Evolutionary conservation across 2,888 invertebrate genomes (phyloP).

Genomic region (Ptilodon capucinus): DNA sequence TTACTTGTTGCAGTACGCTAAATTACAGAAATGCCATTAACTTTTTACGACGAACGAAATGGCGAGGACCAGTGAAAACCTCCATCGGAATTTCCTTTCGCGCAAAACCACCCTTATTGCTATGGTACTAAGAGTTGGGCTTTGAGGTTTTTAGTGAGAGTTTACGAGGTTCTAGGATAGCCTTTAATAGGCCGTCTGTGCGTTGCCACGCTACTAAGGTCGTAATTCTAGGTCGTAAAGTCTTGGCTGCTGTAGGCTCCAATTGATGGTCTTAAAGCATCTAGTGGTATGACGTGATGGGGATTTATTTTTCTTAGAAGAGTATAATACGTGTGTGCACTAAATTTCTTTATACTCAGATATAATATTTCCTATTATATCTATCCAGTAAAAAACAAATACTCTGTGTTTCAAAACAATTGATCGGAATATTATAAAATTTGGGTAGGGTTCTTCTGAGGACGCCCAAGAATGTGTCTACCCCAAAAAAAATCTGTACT

Average conservation of each 20-base stretch:
- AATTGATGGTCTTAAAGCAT: slow-evolving; percentile 36
- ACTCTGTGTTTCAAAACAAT: no score
- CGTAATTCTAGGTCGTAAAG: slow-evolving; percentile 71
- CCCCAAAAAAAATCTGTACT: no score
- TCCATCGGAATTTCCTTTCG: slow-evolving; percentile 36
- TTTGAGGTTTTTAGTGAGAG: slow-evolving; percentile 28
- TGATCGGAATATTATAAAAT: no score
- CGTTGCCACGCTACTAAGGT: slow-evolving; percentile 55
- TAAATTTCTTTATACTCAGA: no score
- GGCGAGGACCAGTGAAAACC: slow-evolving; percentile 55
- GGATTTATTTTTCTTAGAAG: slow-evolving; percentile 11
- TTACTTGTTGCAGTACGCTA: slow-evolving; percentile 71
- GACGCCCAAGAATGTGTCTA: no score
- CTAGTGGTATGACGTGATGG: slow-evolving; percentile 31
- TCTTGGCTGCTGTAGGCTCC: slow-evolving; percentile 50
- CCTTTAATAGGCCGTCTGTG: slow-evolving; percentile 70
- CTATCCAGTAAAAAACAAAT: no score
- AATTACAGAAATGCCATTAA: slow-evolving; percentile 70
- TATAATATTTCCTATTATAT: no score
- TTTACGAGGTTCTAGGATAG: slow-evolving; percentile 68
- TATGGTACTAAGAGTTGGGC: slow-evolving; percentile 33
- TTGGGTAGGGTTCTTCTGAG: no score
- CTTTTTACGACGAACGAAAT: slow-evolving; percentile 78
- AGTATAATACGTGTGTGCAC: no score
- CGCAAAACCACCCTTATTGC: slow-evolving; percentile 40